Evolutionary conservation across 2,113 vertebrate species (phyloP).

Genomic region (Corythoichthys haematopterus): DNA sequence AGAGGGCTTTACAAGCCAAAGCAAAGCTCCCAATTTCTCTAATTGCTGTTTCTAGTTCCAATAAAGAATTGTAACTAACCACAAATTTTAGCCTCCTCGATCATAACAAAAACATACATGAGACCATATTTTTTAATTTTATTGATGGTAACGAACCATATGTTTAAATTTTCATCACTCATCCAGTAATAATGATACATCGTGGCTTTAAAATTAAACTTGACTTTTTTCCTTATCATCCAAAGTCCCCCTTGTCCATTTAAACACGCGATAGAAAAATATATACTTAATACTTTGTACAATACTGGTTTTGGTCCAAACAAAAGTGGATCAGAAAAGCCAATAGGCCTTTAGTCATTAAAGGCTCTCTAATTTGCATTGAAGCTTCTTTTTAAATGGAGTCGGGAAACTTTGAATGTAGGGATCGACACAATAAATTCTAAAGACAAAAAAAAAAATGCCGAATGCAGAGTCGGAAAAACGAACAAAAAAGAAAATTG

Average conservation of each 20-base stretch:
- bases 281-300: constrained; percentile 99
- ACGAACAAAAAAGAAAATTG: constrained; percentile 75
- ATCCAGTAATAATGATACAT: constrained; percentile 90
- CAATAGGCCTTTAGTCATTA: constrained; percentile 96
- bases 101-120: background rate
- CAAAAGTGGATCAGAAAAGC: constrained; percentile 99
- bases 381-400: constrained; percentile 98
- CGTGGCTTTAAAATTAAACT: constrained; percentile 99
- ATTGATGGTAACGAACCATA: constrained; percentile 99
- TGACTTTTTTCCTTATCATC: constrained; percentile 90
- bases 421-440: constrained; percentile 99
- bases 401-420: constrained; percentile 99
- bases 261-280: constrained; percentile 99
- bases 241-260: constrained; percentile 99
- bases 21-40: background rate
- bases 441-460: constrained; percentile 74
- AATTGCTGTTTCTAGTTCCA: background rate
- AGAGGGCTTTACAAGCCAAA: no score
- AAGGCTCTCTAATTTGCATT: constrained; percentile 99
- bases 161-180: constrained; percentile 95
- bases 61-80: background rate
- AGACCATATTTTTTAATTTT: constrained; percentile 78
- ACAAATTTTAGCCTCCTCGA: background rate
- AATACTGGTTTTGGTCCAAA: constrained; percentile 99
- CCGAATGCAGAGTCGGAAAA: constrained; percentile 86